These are phyloP conservation scores for Aporophyla lueneburgensis DNA, from an alignment of 2,888 invertebrate species.

Conservation along the genomic window DNA sequence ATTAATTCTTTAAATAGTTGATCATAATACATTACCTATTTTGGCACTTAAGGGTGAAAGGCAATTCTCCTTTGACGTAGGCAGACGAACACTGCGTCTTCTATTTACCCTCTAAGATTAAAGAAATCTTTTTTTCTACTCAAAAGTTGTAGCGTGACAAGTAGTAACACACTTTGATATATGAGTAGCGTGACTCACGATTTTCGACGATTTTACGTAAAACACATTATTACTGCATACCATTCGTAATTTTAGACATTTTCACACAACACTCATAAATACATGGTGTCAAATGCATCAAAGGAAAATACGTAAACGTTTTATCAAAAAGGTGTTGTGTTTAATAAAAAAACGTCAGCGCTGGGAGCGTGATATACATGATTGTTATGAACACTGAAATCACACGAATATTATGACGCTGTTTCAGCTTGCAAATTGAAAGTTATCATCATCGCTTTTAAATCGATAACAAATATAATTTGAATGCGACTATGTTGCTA, in stretches of 20 bases:
- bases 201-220: neutral
- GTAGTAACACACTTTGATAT: neutral
- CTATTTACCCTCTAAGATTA: neutral
- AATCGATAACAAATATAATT: constrained; percentile 11
- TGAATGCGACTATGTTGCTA: neutral
- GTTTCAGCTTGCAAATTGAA: constrained; percentile 14
- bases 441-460: constrained; percentile 9
- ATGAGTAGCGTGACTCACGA: neutral
- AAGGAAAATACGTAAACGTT: constrained; percentile 5
- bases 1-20: neutral
- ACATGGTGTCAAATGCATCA: constrained; percentile 22
- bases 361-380: constrained; percentile 19
- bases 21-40: neutral
- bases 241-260: too few species aligned
- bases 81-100: neutral
- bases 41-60: neutral
- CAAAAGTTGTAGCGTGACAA: neutral
- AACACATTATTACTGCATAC: neutral
- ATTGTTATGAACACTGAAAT: constrained; percentile 16
- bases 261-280: neutral
- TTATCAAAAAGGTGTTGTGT: constrained; percentile 26
- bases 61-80: neutral
- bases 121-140: neutral
- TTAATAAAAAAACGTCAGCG: constrained; percentile 11
- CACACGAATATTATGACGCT: constrained; percentile 11